Percentiles rank a stretch among this genome's conserved stretches.
Evolutionary conservation across 2,888 invertebrate genomes (phyloP).

Genomic region (Drosophila vallismaia): DNA sequence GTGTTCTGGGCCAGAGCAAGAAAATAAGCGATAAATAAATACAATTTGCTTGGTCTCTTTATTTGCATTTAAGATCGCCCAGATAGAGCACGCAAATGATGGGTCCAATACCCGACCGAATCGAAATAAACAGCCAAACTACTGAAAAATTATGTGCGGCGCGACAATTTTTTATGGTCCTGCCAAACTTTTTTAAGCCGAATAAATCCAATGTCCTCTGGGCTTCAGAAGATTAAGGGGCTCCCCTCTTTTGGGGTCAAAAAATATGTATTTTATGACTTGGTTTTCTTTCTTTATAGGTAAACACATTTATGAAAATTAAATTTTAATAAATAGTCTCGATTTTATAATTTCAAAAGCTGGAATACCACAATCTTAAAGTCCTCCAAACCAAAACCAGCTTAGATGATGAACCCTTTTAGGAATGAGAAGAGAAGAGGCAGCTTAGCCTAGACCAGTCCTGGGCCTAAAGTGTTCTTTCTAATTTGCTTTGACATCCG

Average conservation of each 20-base stretch:
- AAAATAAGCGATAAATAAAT: conserved; percentile 80
- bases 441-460: conserved; percentile 12
- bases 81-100: conserved; percentile 70
- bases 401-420: not conserved
- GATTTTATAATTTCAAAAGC: not conserved
- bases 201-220: conserved; percentile 31
- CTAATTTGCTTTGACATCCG: conserved; percentile 75
- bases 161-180: conserved; percentile 36
- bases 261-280: not conserved
- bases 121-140: conserved; percentile 39
- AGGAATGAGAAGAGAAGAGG: not conserved
- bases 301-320: conserved; percentile 1
- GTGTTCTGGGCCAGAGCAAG: conserved; percentile 52
- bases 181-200: conserved; percentile 32
- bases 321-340: not conserved
- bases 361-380: not conserved
- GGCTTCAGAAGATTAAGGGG: not conserved
- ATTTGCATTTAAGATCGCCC: conserved; percentile 72
- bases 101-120: conserved; percentile 46
- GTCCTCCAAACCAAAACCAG: not conserved
- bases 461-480: conserved; percentile 44
- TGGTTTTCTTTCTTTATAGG: conserved; percentile 1
- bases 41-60: conserved; percentile 69
- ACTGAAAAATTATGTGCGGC: conserved; percentile 47
- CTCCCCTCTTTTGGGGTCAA: not conserved